Evolutionary conservation across 64 coral and sea anemone genomes (phyloP).

Genomic region (Actinia tenebrosa): DNA sequence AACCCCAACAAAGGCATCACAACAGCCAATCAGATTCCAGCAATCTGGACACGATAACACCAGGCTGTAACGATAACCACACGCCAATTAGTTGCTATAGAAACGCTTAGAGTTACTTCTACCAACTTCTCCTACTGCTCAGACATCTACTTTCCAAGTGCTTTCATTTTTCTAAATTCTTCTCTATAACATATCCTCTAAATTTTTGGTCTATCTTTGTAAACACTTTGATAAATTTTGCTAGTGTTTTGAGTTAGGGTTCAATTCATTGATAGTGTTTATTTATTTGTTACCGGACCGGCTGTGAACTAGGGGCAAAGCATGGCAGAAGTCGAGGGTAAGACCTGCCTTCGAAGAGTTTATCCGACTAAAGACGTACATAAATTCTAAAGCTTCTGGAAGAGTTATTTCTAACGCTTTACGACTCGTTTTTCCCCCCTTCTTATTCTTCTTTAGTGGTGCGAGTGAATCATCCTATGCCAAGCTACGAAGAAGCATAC

Average conservation of each 20-base stretch:
- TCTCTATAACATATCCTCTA: not conserved
- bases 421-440: not conserved
- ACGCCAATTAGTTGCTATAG: constrained; percentile 1
- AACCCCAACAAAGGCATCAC: not conserved
- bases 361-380: no score
- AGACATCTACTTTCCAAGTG: not conserved
- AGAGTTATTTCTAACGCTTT: not conserved
- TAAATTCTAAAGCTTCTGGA: no score
- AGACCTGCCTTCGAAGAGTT: not conserved
- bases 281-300: not conserved
- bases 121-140: not conserved
- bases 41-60: not conserved
- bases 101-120: constrained; percentile 1
- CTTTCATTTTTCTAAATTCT: not conserved
- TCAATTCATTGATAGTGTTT: not conserved
- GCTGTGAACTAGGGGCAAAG: not conserved
- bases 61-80: not conserved
- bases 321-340: constrained; percentile 13
- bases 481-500: constrained; percentile 49
- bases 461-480: constrained; percentile 55
- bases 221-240: not conserved
- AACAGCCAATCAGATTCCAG: not conserved
- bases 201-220: not conserved
- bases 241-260: not conserved
- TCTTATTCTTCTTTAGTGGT: constrained; percentile 34